A percentile compares a stretch with the other conserved stretches of the same genome.
These are phyloP conservation scores for Elymnias hypermnestra DNA, from an alignment of 1,140 invertebrate species.

Conservation along the genomic window DNA sequence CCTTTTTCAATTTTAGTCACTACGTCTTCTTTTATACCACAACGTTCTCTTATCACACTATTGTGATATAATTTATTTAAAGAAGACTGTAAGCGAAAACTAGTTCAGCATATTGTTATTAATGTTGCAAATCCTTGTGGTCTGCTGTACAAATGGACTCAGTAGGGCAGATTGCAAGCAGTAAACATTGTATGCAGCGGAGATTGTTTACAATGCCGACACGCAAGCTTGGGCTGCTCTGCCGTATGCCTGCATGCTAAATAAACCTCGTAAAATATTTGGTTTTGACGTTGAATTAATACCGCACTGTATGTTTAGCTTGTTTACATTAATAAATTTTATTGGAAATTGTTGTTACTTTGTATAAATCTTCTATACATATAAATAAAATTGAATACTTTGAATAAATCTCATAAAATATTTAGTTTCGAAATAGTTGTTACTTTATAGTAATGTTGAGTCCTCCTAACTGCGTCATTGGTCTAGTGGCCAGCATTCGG, in stretches of 20 bases:
- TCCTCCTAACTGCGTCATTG: too few species aligned
- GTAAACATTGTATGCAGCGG: conserved; percentile 21
- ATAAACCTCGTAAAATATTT: conserved; percentile 15
- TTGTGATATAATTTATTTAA: neutral
- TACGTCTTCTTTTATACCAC: too few species aligned
- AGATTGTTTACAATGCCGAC: conserved; percentile 24
- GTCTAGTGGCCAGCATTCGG: too few species aligned
- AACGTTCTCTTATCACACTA: too few species aligned
- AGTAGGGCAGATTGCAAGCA: conserved; percentile 3
- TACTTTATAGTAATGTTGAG: too few species aligned
- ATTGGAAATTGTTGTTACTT: neutral
- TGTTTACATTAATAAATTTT: neutral
- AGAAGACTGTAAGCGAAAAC: neutral
- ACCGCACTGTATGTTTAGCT: neutral
- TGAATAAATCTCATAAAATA: too few species aligned
- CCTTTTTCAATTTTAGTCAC: too few species aligned
- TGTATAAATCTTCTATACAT: too few species aligned
- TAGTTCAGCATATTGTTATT: neutral
- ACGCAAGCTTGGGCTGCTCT: conserved; percentile 19
- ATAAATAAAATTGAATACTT: too few species aligned
- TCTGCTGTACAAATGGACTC: conserved; percentile 3
- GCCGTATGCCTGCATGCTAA: conserved; percentile 11
- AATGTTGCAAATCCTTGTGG: neutral
- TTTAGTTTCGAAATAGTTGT: too few species aligned
- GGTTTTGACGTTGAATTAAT: neutral